Base-by-base conservation (phyloP, 2,888 invertebrate genomes). In the Serrognathus titanus region DNA sequence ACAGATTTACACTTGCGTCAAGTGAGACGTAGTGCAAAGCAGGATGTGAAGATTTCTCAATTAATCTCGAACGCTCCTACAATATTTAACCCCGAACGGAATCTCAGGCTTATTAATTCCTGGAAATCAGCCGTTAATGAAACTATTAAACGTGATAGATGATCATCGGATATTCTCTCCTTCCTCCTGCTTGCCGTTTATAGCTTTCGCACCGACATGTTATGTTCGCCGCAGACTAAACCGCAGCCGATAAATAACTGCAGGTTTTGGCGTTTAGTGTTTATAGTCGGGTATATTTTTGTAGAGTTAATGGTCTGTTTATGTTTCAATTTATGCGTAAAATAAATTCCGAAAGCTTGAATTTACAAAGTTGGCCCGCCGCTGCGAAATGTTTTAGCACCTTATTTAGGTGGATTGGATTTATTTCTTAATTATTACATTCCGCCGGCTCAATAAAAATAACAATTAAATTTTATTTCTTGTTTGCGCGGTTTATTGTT, bases 141-240 rank as follows among this genome's bases (percentile, higher is more conserved):
- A 49, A 37, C 49, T 38, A 49, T 49, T 49, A 37, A 38, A 36
- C 20, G 37, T 49, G 49, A 55, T 48, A 55, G 39, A 43, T 55
- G 55, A 39, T 13, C 43, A 43, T 43, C 43, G 43, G 20, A 31
- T 7, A 10, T 43, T 16, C 16, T 43, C 43, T 13, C 16, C 43
- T 11, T 13, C 43, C 4, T 43, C 40, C 40, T 16, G 39, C 13
- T 20, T 16, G 43, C 16, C 16, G 10, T 43, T 16, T 20, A 43
- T 43, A 8, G 10, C 20, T 40, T 20, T 43, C 43, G 10, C 43
- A 20, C 4, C 11, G 10, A 10, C 39, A 11, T 39, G 39, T 10
- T 12, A 12, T 39, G 11, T n/a, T 39, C 10, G 39, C 39, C 39
- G n/a, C 39, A 12, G 43, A 13, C 16, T 9, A 13, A 13, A 20